phyloP scores from a whole-genome alignment of 92 coral and sea anemone genomes.

The Bergia puertoricense region DNA sequence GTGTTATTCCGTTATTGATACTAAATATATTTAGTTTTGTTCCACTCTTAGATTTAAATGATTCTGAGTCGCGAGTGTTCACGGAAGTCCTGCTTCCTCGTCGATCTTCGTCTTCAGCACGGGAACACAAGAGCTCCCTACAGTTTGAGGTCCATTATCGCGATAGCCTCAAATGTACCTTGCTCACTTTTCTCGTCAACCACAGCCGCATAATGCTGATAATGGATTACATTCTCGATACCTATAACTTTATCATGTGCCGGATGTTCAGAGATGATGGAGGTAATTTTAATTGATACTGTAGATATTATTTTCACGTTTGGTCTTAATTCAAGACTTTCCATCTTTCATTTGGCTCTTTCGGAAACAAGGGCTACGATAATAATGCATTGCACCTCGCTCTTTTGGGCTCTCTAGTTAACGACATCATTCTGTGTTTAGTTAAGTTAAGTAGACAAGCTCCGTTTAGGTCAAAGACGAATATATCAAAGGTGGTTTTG shows the following conservation, averaged over 20 bases:
- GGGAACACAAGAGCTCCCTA: slow-evolving; percentile 61
- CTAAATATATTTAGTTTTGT: not conserved
- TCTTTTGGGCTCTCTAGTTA: not conserved
- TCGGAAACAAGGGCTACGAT: not conserved
- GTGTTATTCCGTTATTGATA: not conserved
- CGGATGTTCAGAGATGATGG: slow-evolving; percentile 74
- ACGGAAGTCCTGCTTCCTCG: slow-evolving; percentile 85
- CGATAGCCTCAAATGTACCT: slow-evolving; percentile 79
- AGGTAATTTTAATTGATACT: slow-evolving; percentile 20
- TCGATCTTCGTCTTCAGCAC: slow-evolving; percentile 49
- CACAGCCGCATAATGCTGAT: slow-evolving; percentile 95
- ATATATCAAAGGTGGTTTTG: too few relatives aligned
- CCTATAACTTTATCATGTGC: slow-evolving; percentile 96
- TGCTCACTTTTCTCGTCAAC: slow-evolving; percentile 84
- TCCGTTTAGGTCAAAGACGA: too few relatives aligned
- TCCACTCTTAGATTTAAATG: slow-evolving; percentile 54
- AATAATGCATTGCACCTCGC: not conserved
- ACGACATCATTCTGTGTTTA: not conserved
- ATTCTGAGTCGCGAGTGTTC: slow-evolving; percentile 78
- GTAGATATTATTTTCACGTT: not conserved
- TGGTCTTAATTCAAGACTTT: not conserved
- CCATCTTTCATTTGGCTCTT: not conserved
- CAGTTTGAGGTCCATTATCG: slow-evolving; percentile 97
- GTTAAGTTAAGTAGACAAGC: too few relatives aligned
- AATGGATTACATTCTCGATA: slow-evolving; percentile 86